A percentile compares a stretch with the other conserved stretches of the same genome.
phyloP scores from a whole-genome alignment of 2,797 vertebrate species.

The Furcifer pardalis region DNA sequence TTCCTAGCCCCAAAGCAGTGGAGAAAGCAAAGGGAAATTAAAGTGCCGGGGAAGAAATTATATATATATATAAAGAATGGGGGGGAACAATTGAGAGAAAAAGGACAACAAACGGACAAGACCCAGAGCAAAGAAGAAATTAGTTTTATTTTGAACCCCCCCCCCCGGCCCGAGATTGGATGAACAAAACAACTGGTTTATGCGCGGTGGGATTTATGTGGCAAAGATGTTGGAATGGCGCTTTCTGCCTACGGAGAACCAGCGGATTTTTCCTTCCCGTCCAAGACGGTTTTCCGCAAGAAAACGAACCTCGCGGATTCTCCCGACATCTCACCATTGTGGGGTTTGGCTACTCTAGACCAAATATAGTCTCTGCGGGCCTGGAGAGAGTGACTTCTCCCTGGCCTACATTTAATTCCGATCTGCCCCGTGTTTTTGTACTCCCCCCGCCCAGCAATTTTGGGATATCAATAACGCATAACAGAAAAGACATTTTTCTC shows the following conservation, averaged over 20 bases:
- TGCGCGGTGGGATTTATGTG: too few relatives aligned
- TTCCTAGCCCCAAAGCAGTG: conserved; percentile 65
- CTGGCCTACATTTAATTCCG: conserved; percentile 44
- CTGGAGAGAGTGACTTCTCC: not conserved
- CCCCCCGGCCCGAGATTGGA: too few relatives aligned
- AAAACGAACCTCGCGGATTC: too few relatives aligned
- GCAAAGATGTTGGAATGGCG: too few relatives aligned
- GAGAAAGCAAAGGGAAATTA: not conserved
- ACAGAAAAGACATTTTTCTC: accelerated
- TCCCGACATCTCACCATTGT: not conserved
- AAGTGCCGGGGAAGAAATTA: not conserved
- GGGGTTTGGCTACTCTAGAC: conserved; percentile 69
- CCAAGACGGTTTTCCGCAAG: too few relatives aligned
- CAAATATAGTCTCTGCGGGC: conserved; percentile 59
- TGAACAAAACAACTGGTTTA: too few relatives aligned
- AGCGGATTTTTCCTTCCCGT: not conserved
- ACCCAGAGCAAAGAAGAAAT: not conserved
- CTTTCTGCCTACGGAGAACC: too few relatives aligned
- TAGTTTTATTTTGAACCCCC: too few relatives aligned
- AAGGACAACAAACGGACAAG: not conserved
- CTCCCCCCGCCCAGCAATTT: not conserved
- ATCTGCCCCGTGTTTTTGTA: not conserved
- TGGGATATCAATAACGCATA: accelerated
- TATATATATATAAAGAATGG: too few relatives aligned
- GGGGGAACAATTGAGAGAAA: not conserved